Evolutionary conservation across 2,797 vertebrate species (phyloP), one percentile per base, ranked within the genome.

Genomic region (Florisuga fusca): DNA sequence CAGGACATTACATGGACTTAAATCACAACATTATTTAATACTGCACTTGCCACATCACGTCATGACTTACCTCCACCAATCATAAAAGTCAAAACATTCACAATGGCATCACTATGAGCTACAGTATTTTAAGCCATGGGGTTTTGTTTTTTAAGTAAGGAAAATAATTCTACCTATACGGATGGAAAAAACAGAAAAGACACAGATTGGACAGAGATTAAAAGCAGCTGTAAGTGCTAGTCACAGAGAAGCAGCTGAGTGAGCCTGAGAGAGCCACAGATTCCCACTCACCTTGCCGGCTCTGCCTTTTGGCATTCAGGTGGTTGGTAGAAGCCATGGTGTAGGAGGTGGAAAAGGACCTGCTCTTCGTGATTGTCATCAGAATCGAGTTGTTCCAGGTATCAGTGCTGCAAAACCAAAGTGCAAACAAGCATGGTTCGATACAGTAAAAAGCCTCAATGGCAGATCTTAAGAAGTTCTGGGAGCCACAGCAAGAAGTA

Each of bases 351-450:
- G 99, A 99, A 98, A 99, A 99, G 84, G 99, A 99, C 89, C 98
- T 98, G 94, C 98, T 99, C 97, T 99, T 99, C 15, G 98, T 98
- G 95, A 99, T 98, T 87, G 98, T 98, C 98, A 98, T 98, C 97
- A 98, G 97, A 57, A 98, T 84, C 2, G 98, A 98, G 95, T 83
- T 98, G 96, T 98, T 98, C 98, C 98, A 98, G 36, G 97, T 96
- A 81, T 99, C 98, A 63, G 97, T 77, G 80, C 98, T 98, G 96
- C 43, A 91, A 97, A 89, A 87, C 15, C 41, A 96, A 69, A 79
- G 90, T 11, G 58, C 50, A 96, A 58, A 95, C n/a, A 76, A 38
- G 45, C 16, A 74, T 78, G 5, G 6, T 43, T 86, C 4, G 8
- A 38, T 36, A 62, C 12, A 25, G n/a, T 53, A 12, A n/a, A 85